Base-by-base conservation (phyloP, 2,888 invertebrate species). In the Drosophila nr. perissopoda region DNA sequence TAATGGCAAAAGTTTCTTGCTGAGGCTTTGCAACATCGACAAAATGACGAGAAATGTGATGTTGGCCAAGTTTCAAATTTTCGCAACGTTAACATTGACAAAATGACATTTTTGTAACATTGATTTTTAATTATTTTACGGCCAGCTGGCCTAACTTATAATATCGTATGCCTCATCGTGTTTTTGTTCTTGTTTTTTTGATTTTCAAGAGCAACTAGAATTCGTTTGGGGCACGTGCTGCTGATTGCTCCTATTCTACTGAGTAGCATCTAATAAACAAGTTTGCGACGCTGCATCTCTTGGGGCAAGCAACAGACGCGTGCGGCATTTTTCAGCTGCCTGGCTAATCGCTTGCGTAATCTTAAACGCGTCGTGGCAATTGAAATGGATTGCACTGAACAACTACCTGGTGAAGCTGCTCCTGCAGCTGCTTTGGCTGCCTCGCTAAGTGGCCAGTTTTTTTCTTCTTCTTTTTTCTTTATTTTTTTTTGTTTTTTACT, bases 291-390 rank as follows among this genome's bases (percentile, higher is more conserved):
- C 40, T 33, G n/a, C 36, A 10, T 38, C 46, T 29, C 46, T 13
- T 48, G 68, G 46, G 60, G 64, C 40, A 66, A 42, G 53, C 51
- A 54, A 29, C 73, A 78, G 78, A 75, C 77, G 82, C 82, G 79
- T 79, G 70, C 80, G 73, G 80, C 89, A 89, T 89, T 90, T 91
- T 91, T 79, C 89, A 90, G 90, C 91, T 91, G 90, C 91, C 85
- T 71, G 74, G 80, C 81, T 89, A 90, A 89, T 91, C 89, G 88
- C 67, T 76, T 82, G 84, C 82, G 88, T 89, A 88, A 88, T 91
- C 91, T 89, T 81, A 89, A 90, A 87, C 89, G 91, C 88, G 82
- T 71, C 70, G 84, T 78, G 72, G 89, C 89, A 86, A 86, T 86
- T 86, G 85, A 90, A 85, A 88, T 90, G 85, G 88, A 84, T 84